Conservation (phyloP, 64 coral and sea anemone species). For the Pocillopora verrucosa region DNA sequence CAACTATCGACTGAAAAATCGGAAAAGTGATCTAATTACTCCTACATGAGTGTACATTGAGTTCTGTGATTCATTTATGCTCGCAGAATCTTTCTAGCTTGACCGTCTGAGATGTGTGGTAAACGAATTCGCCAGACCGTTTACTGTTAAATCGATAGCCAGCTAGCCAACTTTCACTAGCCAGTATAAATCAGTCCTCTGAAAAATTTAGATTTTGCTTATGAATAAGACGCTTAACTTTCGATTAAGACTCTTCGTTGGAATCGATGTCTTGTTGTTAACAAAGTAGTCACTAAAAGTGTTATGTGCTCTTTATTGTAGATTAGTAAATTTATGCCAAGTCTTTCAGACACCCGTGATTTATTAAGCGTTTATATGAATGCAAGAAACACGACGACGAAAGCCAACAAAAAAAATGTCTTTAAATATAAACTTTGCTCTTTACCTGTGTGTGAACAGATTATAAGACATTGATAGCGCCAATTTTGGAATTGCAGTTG, state of each 20-base stretch:
- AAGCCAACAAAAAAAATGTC: not conserved
- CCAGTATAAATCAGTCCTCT: not conserved
- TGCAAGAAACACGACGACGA: not conserved
- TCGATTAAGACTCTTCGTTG: not conserved
- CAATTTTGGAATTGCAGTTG: not conserved
- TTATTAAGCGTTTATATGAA: not conserved
- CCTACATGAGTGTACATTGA: not conserved
- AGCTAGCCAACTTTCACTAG: not conserved
- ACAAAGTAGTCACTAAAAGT: not conserved
- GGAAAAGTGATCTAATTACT: conserved; percentile 1
- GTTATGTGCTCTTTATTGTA: not conserved
- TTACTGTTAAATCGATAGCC: not conserved
- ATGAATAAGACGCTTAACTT: no score
- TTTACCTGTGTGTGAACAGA: not conserved
- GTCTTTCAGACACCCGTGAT: not conserved
- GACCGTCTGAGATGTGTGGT: not conserved
- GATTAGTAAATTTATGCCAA: not conserved
- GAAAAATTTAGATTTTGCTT: no score
- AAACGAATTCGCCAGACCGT: not conserved
- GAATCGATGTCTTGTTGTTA: not conserved
- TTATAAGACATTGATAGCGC: not conserved
- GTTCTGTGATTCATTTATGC: conserved; percentile 1
- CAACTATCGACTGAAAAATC: not conserved
- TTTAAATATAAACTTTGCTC: not conserved
- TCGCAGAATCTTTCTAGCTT: not conserved